Conservation (phyloP, 2,113 vertebrate genomes). For the Scartelaos histophorus region DNA sequence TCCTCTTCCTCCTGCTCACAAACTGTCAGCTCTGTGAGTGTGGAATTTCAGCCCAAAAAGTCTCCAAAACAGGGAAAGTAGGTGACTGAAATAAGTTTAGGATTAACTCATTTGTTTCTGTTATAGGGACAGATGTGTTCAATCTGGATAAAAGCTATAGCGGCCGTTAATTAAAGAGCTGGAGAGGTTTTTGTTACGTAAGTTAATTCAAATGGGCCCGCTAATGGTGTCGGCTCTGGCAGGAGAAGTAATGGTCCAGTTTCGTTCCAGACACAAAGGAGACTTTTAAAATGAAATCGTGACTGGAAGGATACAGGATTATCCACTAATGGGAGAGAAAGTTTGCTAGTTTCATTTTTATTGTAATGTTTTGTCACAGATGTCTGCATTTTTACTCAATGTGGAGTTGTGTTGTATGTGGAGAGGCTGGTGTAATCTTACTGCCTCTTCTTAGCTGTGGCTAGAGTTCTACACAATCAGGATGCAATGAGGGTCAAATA, state of each 20-base stretch:
- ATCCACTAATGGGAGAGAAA: neutral
- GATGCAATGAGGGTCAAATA: neutral
- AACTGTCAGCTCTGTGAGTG: neutral
- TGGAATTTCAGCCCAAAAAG: neutral
- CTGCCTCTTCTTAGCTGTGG: no score
- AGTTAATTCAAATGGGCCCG: neutral
- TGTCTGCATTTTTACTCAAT: no score
- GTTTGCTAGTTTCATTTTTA: neutral
- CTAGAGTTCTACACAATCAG: no score
- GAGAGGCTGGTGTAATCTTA: no score
- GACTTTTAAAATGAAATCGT: neutral
- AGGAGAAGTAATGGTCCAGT: neutral
- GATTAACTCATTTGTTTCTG: neutral
- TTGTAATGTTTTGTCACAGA: neutral
- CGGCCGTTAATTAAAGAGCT: neutral
- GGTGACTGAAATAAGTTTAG: neutral
- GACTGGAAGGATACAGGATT: neutral
- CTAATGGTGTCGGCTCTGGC: neutral
- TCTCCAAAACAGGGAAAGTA: neutral
- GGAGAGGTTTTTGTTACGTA: neutral
- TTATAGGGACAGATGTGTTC: neutral
- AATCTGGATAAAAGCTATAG: constrained; percentile 1
- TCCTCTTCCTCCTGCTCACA: neutral
- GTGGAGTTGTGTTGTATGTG: no score
- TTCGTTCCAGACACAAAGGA: neutral